Evolutionary conservation across 2,797 vertebrate genomes (phyloP), one percentile per base, ranked within the genome.

Genomic region (Danio kyathit): DNA sequence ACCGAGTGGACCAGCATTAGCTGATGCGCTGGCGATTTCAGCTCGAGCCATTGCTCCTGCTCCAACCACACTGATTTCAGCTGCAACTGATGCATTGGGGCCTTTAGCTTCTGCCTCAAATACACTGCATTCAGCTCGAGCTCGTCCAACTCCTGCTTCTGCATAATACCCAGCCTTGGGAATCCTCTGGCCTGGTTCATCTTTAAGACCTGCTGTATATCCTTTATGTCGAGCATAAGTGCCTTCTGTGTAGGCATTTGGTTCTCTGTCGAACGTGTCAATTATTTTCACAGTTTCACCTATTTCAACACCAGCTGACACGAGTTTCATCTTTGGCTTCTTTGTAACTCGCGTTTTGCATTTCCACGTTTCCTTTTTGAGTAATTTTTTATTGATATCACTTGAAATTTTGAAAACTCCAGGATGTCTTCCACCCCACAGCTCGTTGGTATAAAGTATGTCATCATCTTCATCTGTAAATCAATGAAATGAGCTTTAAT

Each of bases 1-100:
- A 40, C 40, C 61, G 3, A 83, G 0, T 0, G 79, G 82, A 49
- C 88, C 89, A 0, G 69, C 78, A 16, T 14, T 21, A 3, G 66
- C 84, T 5, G 83, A 84, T 6, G 14, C 82, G 43, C 88, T 87
- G 43, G 0, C 70, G 5, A 88, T 0, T 16, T 87, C 87, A 43
- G 82, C 84, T 13, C 1, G 65, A 51, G 70, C 70, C n/a, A 72
- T 72, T 7, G 40, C 52, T 13, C n/a, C 14, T 2, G 0, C 10
- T 21, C 40, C 69, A 43, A 6, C 0, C 6, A 0, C 0, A 0
- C 8, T 17, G 7, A 0, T 0, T 14, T 7, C 2, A 54, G 65
- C 61, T 16, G 48, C 21, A 17, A 38, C 74, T 6, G 73, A 49
- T 12, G 61, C 85, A 4, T 85, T 84, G 4, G 82, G 88, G 0